A percentile compares a stretch with the other conserved stretches of the same genome.
phyloP scores from a whole-genome alignment of 2,797 vertebrate genomes.

The Gadopsis bispinosus region DNA sequence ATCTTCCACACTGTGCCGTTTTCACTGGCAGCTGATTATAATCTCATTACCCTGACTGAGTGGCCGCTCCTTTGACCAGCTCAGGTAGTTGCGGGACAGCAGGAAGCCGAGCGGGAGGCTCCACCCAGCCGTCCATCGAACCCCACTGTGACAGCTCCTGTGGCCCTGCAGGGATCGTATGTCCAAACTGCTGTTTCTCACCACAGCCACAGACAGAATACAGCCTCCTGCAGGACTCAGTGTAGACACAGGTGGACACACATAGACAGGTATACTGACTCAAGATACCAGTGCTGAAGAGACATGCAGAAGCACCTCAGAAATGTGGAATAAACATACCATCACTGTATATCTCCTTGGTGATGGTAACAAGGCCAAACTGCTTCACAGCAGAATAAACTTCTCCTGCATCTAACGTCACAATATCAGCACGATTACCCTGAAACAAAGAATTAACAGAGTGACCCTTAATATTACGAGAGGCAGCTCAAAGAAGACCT shows the following conservation, averaged over 20 bases:
- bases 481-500: too few relatives aligned
- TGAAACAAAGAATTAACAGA: slow-evolving; percentile 56
- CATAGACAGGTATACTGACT: background rate
- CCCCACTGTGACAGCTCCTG: slow-evolving; percentile 91
- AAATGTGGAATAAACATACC: slow-evolving; percentile 78
- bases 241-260: background rate
- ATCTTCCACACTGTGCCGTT: background rate
- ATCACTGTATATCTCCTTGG: slow-evolving; percentile 90
- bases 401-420: slow-evolving; percentile 91
- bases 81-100: slow-evolving; percentile 88
- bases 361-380: slow-evolving; percentile 86
- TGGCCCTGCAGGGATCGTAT: slow-evolving; percentile 84
- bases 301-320: background rate
- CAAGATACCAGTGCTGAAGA: background rate
- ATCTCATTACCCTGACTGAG: slow-evolving; percentile 86
- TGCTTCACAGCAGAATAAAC: slow-evolving; percentile 91
- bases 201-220: slow-evolving; percentile 89
- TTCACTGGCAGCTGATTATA: background rate
- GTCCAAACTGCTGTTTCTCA: slow-evolving; percentile 83
- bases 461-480: background rate
- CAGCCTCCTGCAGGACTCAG: slow-evolving; percentile 85
- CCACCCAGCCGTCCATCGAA: slow-evolving; percentile 92
- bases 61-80: slow-evolving; percentile 88
- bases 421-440: slow-evolving; percentile 91
- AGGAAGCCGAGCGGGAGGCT: slow-evolving; percentile 92